Conservation (phyloP, 2,888 invertebrate species). For the Euzetes globulus region DNA sequence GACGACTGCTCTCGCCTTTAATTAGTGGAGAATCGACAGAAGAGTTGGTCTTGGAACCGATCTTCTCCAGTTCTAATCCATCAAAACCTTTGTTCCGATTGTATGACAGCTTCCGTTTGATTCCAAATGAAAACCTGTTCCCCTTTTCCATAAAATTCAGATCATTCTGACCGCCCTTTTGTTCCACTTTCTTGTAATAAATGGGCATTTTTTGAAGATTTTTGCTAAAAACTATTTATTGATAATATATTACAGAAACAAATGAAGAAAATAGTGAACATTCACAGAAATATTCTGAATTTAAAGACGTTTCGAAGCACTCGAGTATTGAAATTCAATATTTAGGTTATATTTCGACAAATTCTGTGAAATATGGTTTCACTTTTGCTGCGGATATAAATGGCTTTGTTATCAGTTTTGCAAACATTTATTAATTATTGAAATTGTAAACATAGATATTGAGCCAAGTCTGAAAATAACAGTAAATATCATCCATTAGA, state of each 20-base stretch:
- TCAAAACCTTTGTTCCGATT: not conserved
- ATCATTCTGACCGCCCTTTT: slow-evolving; percentile 22
- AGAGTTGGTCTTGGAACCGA: not conserved
- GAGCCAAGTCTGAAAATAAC: too few species aligned
- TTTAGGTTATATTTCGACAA: not conserved
- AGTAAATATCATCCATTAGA: too few species aligned
- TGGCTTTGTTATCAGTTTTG: too few species aligned
- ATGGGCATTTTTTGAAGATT: slow-evolving; percentile 33
- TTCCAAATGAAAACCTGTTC: slow-evolving; percentile 16
- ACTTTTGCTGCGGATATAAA: not conserved
- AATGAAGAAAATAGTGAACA: not conserved
- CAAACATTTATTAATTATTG: too few species aligned
- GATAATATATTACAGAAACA: not conserved
- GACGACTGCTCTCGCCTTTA: not conserved
- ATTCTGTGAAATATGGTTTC: not conserved
- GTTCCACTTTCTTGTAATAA: slow-evolving; percentile 36
- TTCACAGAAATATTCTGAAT: not conserved
- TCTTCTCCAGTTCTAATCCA: slow-evolving; percentile 10
- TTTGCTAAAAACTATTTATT: not conserved
- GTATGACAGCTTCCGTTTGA: slow-evolving; percentile 17
- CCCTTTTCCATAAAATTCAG: slow-evolving; percentile 31
- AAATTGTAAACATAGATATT: too few species aligned
- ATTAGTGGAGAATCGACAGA: slow-evolving; percentile 13
- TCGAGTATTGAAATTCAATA: not conserved
- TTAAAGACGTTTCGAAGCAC: not conserved